Evolutionary conservation across 2,888 invertebrate species (phyloP), one percentile per base, ranked within the genome.

Genomic region (Rugalucina vietnamica): DNA sequence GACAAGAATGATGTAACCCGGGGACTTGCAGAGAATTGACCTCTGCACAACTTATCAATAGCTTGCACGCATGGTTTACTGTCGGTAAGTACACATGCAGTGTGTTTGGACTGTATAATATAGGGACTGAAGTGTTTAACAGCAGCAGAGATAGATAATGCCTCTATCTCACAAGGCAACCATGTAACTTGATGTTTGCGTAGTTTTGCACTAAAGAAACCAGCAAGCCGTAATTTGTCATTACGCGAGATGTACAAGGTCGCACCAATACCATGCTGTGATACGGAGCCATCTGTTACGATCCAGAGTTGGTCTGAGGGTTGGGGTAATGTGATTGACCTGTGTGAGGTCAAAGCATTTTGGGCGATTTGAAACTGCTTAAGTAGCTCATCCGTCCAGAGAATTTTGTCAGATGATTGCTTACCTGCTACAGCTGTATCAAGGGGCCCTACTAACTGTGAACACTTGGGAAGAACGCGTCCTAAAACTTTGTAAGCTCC

Each of bases 21-120:
- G 0, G 89, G 85, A 54, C 88, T 90, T 18, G 82, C 79, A 12
- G 88, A 88, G 37, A 89, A 90, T 57, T 89, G 87, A 21, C 90
- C 89, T 12, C 88, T 77, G 54, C 85, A 74, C 2, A 88, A 69
- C 34, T 89, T 90, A 12, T 84, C 85, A 57, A 85, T 79, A 1
- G 89, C 88, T 57, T 90, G 88, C 1, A 89, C 90, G 82, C 90
- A 91, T 34, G 88, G 87, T 37, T 86, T 50, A 65, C 89, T 87
- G 79, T 89, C 90, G 0, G 88, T 89, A 0, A 90, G 76, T 18
- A 89, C 80, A 69, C 75, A 76, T 1, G 84, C 54, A 34, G 65
- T 79, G 21, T 49, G 43, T 18, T 43, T 84, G 3, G 82, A 84
- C 54, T 89, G 87, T 12, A 89, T 85, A 83, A 39, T 81, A 71